Conservation (phyloP, 2,113 vertebrate species). For the Recurvirostra avosetta region DNA sequence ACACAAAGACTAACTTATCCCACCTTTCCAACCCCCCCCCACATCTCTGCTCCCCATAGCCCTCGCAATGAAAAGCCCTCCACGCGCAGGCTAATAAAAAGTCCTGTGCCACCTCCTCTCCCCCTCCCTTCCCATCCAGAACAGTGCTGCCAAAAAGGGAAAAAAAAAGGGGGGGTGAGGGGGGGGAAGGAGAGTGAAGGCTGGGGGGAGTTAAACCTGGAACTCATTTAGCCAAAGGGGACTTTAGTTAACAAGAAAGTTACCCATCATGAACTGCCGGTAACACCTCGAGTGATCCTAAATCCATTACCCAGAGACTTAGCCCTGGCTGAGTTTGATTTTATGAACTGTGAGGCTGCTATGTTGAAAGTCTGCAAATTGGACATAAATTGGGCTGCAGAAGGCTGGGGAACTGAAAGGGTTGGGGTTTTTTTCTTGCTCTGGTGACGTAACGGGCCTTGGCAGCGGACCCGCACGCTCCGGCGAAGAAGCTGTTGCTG, state of each 20-base stretch:
- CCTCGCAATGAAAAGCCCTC: conserved; percentile 81
- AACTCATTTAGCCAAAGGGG: conserved; percentile 82
- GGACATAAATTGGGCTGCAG: conserved; percentile 82
- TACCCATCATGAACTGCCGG: conserved; percentile 82
- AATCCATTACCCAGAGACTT: conserved; percentile 82
- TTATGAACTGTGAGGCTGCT: conserved; percentile 82
- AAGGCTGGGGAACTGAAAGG: conserved; percentile 57
- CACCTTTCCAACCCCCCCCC: too few species aligned
- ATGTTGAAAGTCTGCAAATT: conserved; percentile 85
- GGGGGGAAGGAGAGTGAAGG: background rate
- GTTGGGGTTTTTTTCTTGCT: background rate
- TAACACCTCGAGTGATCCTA: conserved; percentile 83
- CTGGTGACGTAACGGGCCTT: conserved; percentile 30
- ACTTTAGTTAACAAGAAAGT: conserved; percentile 83
- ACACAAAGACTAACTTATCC: conserved; percentile 93
- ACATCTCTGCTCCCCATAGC: conserved; percentile 70
- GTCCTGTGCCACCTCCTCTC: conserved; percentile 71
- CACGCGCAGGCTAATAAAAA: conserved; percentile 79
- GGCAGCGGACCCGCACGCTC: background rate
- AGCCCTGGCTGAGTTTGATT: conserved; percentile 79
- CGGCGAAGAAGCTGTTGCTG: background rate
- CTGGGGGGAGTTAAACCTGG: conserved; percentile 73
- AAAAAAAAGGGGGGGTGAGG: background rate
- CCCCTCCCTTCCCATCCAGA: conserved; percentile 63
- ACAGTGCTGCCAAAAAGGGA: conserved; percentile 64